Evolutionary conservation across 2,797 vertebrate genomes (phyloP), one percentile per base, ranked within the genome.

Genomic region (Paedocypris micromegethes): DNA sequence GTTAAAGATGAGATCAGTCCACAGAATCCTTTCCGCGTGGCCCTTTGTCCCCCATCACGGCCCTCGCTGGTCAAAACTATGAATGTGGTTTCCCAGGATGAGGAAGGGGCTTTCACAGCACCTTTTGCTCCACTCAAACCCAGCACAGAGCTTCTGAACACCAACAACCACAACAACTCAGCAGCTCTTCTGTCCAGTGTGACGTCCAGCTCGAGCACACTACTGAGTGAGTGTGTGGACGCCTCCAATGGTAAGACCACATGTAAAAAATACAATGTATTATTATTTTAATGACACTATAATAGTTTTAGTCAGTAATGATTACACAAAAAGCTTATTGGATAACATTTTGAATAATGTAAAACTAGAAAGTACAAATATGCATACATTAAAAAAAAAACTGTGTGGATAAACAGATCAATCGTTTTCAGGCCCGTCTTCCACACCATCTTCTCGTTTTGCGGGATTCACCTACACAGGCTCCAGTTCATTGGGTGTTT

Each of bases 161-260:
- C 93, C 67, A 95, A 92, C 81, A 94, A 94, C 80, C 92, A 96
- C 74, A 23, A 23, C 23, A 86, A 87, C 78, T 85, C 85, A 0
- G 58, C 77, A 9, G 75, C 75, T 3, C 23, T 84, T 37, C 2
- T 66, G 6, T 50, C 37, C 38, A 53, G 58, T 64, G 79, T 40
- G 1, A 52, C 65, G 7, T 47, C 55, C 49, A 68, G 71, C 70
- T 80, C 84, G 2, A 44, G 38, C 38, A 5, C 9, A 0, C 44
- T 4, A 76, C 82, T 87, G 45, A 74, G 72, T 40, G 48, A 83
- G 9, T 63, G 62, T 72, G 74, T 78, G 76, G 88, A 89, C 47
- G 44, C 58, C 79, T 72, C 60, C 63, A 51, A 83, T 70, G 87
- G 96, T 98, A 80, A 92, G 92, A 78, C 40, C 45, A 53, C 44